Percentiles rank a stretch among this genome's conserved stretches.
These are phyloP conservation scores for Todiramphus saurophagus DNA, from an alignment of 2,113 vertebrate species.

Conservation along the genomic window DNA sequence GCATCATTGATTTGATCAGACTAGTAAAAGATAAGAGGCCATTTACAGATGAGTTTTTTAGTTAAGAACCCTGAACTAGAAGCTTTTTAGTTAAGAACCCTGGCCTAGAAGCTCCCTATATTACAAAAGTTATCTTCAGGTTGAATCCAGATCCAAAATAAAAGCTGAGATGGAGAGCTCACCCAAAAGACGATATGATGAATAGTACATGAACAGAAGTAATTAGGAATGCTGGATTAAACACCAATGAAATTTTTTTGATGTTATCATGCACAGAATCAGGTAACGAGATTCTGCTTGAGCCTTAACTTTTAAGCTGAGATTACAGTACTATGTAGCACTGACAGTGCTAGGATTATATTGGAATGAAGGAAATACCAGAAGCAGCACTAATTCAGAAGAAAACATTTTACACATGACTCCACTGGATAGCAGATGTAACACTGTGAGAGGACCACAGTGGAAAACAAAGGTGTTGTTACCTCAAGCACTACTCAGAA, in stretches of 20 bases:
- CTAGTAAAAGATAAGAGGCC: background rate
- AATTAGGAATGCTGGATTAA: background rate
- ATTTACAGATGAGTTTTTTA: background rate
- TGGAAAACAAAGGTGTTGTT: background rate
- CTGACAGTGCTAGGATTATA: background rate
- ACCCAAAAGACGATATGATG: background rate
- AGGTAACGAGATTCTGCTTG: background rate
- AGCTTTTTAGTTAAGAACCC: background rate
- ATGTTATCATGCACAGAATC: background rate
- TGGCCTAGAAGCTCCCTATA: background rate
- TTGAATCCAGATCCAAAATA: slow-evolving; percentile 8
- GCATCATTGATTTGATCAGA: background rate
- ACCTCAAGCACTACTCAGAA: background rate
- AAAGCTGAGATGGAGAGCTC: background rate
- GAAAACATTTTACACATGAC: background rate
- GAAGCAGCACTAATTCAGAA: background rate
- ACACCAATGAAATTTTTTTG: background rate
- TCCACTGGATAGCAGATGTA: background rate
- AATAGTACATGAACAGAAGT: background rate
- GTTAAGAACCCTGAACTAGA: background rate
- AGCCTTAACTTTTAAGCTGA: background rate
- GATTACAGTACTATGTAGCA: background rate
- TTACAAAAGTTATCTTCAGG: background rate
- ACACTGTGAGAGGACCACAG: background rate
- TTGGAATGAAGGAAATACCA: background rate